These are phyloP conservation scores for Spatulosminthurus flaviceps DNA, from an alignment of 2,888 invertebrate species.

Conservation along the genomic window DNA sequence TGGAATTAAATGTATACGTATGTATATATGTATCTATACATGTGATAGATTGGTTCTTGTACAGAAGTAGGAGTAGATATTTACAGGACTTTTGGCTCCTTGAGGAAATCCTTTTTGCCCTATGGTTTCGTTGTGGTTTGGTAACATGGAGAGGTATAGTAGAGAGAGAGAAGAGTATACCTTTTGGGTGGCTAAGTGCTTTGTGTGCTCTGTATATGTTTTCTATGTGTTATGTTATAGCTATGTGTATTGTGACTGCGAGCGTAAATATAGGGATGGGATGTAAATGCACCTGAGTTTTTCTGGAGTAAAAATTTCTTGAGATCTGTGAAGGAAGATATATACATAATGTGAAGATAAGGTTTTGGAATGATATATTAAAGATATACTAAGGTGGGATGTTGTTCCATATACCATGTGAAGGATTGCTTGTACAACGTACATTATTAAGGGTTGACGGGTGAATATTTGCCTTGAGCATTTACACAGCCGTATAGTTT, in stretches of 20 bases:
- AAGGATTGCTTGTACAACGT: not conserved
- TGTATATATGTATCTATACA: not conserved
- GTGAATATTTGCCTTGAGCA: slow-evolving; percentile 1
- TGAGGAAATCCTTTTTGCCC: not conserved
- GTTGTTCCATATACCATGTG: not conserved
- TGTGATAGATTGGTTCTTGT: not conserved
- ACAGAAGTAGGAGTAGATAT: not conserved
- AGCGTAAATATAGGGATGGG: too few relatives aligned
- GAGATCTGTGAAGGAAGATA: not conserved
- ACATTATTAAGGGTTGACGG: slow-evolving; percentile 7
- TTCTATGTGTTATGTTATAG: too few relatives aligned
- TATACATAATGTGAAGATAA: not conserved
- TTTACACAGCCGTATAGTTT: not conserved
- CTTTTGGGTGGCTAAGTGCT: too few relatives aligned
- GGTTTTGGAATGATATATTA: too few relatives aligned
- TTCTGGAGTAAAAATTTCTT: not conserved
- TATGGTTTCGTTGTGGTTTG: not conserved
- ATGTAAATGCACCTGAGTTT: not conserved
- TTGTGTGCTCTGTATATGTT: too few relatives aligned
- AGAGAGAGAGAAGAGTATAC: too few relatives aligned
- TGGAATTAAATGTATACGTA: too few relatives aligned
- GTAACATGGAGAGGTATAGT: too few relatives aligned
- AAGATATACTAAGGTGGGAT: too few relatives aligned
- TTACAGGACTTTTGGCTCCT: slow-evolving; percentile 2
- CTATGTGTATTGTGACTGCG: too few relatives aligned